Conservation (phyloP, 2,888 invertebrate species). For the Agonopterix subpropinquella region DNA sequence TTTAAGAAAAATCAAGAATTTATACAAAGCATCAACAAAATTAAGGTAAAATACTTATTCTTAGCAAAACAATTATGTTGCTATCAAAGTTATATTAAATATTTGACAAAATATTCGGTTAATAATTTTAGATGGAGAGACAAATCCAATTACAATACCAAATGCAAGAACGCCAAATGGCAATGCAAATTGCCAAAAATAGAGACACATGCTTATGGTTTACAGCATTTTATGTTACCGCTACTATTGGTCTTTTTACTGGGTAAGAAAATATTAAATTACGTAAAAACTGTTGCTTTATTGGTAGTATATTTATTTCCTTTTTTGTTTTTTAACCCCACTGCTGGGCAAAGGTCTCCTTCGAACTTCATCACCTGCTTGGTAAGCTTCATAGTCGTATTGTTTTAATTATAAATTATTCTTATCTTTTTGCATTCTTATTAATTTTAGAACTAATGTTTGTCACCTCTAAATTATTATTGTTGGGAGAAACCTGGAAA, state of each 20-base stretch:
- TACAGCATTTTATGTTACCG: conserved; percentile 78
- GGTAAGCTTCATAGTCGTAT: no score
- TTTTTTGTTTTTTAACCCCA: neutral
- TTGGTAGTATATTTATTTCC: neutral
- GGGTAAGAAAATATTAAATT: conserved; percentile 45
- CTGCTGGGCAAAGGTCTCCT: no score
- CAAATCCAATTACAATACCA: conserved; percentile 89
- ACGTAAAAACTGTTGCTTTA: no score
- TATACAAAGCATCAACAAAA: conserved; percentile 78
- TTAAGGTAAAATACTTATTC: conserved; percentile 64
- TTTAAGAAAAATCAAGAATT: conserved; percentile 82
- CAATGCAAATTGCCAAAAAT: conserved; percentile 81
- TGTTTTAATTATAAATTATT: no score
- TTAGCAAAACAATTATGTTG: neutral
- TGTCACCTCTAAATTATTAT: no score
- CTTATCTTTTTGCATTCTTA: no score
- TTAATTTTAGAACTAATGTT: no score
- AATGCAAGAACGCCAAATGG: conserved; percentile 83
- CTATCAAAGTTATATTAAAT: neutral
- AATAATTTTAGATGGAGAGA: conserved; percentile 78
- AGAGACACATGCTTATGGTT: conserved; percentile 85
- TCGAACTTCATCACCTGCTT: no score
- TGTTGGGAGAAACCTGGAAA: no score
- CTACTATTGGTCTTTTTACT: conserved; percentile 67
- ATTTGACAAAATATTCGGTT: neutral